Base-by-base conservation (phyloP, 2,113 vertebrate species). In the Rissa tridactyla region DNA sequence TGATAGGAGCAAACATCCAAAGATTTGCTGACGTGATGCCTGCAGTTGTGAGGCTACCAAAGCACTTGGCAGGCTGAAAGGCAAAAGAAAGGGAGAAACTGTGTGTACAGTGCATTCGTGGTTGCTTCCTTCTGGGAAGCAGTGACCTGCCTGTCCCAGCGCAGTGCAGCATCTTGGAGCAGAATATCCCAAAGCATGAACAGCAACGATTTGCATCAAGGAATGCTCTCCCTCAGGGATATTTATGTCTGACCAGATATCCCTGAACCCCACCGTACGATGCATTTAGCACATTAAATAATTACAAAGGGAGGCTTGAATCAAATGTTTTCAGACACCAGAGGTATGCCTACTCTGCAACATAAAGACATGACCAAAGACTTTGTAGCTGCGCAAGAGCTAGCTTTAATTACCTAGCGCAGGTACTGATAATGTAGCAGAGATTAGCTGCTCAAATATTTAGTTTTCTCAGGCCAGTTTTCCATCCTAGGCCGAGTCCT, bases 361-460 rank as follows among this genome's bases (percentile, higher is more conserved):
- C 42, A 38, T 36, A 54, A 76, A 86, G 64, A 57, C 52, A 79
- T 15, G 61, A 52, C 81, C 76, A 61, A 60, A 86, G 71, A 26
- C 12, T 73, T 10, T 36, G 51, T 66, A 73, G 64, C 42, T 84
- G n/a, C 78, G 78, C 82, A 66, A 65, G 66, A 88, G 25, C 52
- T 47, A 85, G 40, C 15, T 94, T 72, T 81, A 90, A 94, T 93
- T 86, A 83, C 88, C 54, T 78, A 38, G 68, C 47, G 77, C 64
- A 71, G 79, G 64, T 83, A 65, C 71, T 92, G 93, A 96, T 88
- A 96, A 81, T 6, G 72, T 38, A 81, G 55, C 55, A 75, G 51
- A 95, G 95, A 95, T 96, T 88, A 96, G 79, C 76, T 95, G 82
- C 82, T 88, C 96, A 95, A 97, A 96, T 96, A 96, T 94, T 97